A percentile compares a stretch with the other conserved stretches of the same genome.
These are phyloP conservation scores for Stegastes partitus DNA, from an alignment of 2,113 vertebrate species.

Conservation along the genomic window DNA sequence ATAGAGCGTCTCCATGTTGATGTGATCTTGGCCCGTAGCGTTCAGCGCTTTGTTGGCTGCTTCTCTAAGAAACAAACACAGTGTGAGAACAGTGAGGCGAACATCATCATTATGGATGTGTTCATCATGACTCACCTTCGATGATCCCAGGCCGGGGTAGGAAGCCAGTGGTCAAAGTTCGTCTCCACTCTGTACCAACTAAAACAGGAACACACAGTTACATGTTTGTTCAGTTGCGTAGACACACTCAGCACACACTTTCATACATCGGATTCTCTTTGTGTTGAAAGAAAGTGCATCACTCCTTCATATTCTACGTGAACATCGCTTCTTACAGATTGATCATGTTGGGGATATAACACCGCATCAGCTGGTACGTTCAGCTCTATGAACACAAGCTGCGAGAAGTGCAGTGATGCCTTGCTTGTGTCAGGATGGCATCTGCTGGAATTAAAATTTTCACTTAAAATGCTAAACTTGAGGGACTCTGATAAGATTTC, in stretches of 20 bases:
- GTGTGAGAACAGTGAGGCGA: neutral
- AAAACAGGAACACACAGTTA: slow-evolving; percentile 6
- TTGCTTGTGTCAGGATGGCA: too few relatives aligned
- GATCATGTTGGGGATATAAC: too few relatives aligned
- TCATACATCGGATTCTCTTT: neutral
- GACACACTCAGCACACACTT: neutral
- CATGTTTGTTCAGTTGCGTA: neutral
- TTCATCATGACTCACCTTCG: slow-evolving; percentile 83
- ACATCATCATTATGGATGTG: neutral
- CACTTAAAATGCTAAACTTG: too few relatives aligned
- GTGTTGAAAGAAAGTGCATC: neutral
- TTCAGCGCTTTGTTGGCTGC: slow-evolving; percentile 91
- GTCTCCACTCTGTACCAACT: slow-evolving; percentile 97
- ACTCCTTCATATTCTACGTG: too few relatives aligned
- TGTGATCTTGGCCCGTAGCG: slow-evolving; percentile 87
- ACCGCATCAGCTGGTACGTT: too few relatives aligned
- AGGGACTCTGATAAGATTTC: too few relatives aligned
- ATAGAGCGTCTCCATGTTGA: slow-evolving; percentile 88
- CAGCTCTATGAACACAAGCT: too few relatives aligned
- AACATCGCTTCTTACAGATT: too few relatives aligned
- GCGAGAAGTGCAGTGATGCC: too few relatives aligned
- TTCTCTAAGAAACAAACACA: slow-evolving; percentile 80
- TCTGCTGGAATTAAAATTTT: too few relatives aligned
- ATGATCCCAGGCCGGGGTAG: slow-evolving; percentile 85
- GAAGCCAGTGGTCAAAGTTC: slow-evolving; percentile 95